Percentiles rank a stretch among this genome's conserved stretches.
Conservation (phyloP, 2,113 vertebrate species). For the Tursiops truncatus region DNA sequence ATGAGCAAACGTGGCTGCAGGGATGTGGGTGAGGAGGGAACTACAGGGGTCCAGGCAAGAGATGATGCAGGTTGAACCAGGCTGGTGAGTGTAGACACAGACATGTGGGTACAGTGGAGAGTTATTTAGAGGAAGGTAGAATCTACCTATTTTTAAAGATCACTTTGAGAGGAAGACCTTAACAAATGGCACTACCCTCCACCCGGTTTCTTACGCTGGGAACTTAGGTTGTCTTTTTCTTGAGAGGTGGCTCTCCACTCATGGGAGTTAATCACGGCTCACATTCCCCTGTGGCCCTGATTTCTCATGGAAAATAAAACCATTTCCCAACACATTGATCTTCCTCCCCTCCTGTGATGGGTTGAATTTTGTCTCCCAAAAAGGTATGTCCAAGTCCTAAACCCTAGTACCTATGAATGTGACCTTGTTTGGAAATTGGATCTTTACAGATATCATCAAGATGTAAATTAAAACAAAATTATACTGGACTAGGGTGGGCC, state of each 20-base stretch:
- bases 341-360: slow-evolving; percentile 17
- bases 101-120: background rate
- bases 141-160: background rate
- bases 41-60: background rate
- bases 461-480: background rate
- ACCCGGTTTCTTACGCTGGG: background rate
- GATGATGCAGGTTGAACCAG: background rate
- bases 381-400: background rate
- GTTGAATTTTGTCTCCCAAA: background rate
- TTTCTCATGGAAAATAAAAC: slow-evolving; percentile 77
- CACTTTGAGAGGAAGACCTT: background rate
- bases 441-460: background rate
- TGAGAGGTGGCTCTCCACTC: slow-evolving; percentile 18
- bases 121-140: background rate
- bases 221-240: background rate
- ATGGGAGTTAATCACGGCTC: slow-evolving; percentile 63
- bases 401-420: background rate
- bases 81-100: background rate
- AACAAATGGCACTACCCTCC: background rate
- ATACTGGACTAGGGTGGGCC: no score
- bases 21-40: rapidly evolving
- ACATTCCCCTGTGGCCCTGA: slow-evolving; percentile 44
- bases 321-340: slow-evolving; percentile 68
- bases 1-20: background rate
- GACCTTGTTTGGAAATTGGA: background rate